Percentiles rank a stretch among this genome's conserved stretches.
These are phyloP conservation scores for Prionailurus viverrinus DNA, from an alignment of 2,113 vertebrate species.

Conservation along the genomic window DNA sequence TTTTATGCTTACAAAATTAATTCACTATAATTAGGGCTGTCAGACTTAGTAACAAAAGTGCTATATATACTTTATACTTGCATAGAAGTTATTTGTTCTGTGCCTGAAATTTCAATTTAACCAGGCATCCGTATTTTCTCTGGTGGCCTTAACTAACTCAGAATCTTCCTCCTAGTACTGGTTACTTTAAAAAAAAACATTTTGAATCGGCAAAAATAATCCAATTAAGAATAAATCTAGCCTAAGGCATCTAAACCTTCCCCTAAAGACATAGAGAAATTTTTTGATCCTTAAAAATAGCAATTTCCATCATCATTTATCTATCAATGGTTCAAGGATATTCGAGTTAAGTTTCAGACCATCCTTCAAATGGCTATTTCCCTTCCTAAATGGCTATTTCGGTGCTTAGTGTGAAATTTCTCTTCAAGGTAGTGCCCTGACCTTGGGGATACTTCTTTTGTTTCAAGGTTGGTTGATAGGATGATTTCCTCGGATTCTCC, in stretches of 20 bases:
- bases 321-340: not conserved
- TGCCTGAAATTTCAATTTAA: constrained; percentile 25
- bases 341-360: not conserved
- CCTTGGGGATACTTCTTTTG: not conserved
- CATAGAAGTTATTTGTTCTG: not conserved
- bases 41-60: not conserved
- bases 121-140: not conserved
- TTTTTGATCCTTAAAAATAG: not conserved
- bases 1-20: not conserved
- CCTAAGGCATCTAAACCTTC: not conserved
- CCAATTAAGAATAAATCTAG: constrained; percentile 4
- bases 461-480: not conserved
- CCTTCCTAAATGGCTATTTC: not conserved
- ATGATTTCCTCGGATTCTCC: not conserved
- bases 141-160: not conserved
- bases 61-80: not conserved
- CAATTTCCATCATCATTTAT: not conserved
- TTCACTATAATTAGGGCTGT: not conserved
- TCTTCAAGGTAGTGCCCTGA: not conserved
- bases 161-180: not conserved
- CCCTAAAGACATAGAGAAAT: not conserved
- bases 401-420: not conserved
- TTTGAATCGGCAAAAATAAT: not conserved
- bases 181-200: not conserved
- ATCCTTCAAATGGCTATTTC: not conserved